Base-by-base conservation (phyloP, 2,888 invertebrate species). In the Eupithecia insigniata region DNA sequence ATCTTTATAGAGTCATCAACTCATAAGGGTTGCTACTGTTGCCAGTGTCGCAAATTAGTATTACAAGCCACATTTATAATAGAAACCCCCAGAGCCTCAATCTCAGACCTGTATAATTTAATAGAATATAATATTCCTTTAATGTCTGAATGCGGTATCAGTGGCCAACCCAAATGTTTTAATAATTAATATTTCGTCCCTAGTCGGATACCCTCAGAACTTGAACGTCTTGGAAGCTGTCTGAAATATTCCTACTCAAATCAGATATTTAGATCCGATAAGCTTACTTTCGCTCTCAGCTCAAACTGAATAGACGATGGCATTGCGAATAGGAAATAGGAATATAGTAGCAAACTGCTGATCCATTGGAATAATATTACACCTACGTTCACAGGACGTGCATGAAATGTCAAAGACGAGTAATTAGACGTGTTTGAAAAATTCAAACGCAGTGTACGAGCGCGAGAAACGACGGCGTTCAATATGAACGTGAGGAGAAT, bases 241-340 rank as follows among this genome's bases (percentile, higher is more conserved):
- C 60, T 60, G 30, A 30, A 60, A 60, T 60, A 60, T 70, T 39
- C 70, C 51, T 39, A 18, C 68, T 70, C 68, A 66, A 55, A 62
- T 69, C 66, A 66, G 69, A 69, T 69, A 69, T 74, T 74, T 62
- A 61, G 66, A 74, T 55, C 62, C 55, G 66, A 69, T 71, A 74
- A 69, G 71, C 69, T 65, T 36, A 46, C 46, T 26, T 32, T 64
- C 55, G 18, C 64, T 62, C 30, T 34, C 60, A 65, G n/a, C 36
- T 66, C 28, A 51, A 55, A 61, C 60, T 51, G 65, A 67, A 65
- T 68, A 70, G 34, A 62, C 62, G 69, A 69, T 69, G 18, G 26
- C 30, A 61, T 30, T 64, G 62, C 55, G 60, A 60, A 60, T 60
- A 60, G 16, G 30, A 30, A 60, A 60, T 55, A 55, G 55, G 5